A percentile compares a stretch with the other conserved stretches of the same genome.
Evolutionary conservation across 2,888 invertebrate species (phyloP).

Genomic region (Aspidiotus destructor): DNA sequence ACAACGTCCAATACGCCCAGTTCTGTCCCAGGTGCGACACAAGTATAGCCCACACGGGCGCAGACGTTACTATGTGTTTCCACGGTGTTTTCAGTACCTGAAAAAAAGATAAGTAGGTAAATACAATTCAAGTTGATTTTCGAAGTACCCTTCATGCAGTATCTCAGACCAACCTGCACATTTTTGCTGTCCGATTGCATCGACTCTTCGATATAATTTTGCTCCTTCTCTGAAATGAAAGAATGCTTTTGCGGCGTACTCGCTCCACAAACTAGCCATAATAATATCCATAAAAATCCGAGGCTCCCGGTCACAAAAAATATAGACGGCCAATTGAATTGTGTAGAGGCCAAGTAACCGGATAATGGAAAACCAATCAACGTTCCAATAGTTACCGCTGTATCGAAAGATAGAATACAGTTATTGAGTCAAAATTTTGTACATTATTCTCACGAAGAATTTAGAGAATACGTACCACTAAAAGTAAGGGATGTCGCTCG

Average conservation of each 20-base stretch:
- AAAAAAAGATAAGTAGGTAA: too few species aligned
- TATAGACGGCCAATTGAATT: constrained; percentile 64
- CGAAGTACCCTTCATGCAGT: too few species aligned
- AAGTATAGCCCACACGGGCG: too few species aligned
- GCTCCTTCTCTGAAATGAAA: constrained; percentile 52
- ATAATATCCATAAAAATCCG: constrained; percentile 52
- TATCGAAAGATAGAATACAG: constrained; percentile 12
- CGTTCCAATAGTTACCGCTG: constrained; percentile 67
- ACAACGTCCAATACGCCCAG: too few species aligned
- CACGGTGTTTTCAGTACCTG: too few species aligned
- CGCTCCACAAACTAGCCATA: constrained; percentile 54
- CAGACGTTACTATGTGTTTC: too few species aligned
- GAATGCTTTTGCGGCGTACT: constrained; percentile 54
- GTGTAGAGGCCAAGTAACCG: constrained; percentile 59
- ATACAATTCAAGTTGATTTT: too few species aligned
- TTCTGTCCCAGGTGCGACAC: too few species aligned
- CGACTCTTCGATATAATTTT: constrained; percentile 49
- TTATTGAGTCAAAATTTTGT: background rate
- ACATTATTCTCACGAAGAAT: background rate
- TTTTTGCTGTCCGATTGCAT: too few species aligned
- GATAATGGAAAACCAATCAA: constrained; percentile 61
- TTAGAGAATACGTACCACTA: constrained; percentile 35
- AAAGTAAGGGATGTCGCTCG: constrained; percentile 44
- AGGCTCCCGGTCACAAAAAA: constrained; percentile 63
- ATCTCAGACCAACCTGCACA: too few species aligned